A percentile compares a stretch with the other conserved stretches of the same genome.
Conservation (phyloP, 2,797 vertebrate species). For the Leptodactylus fallax region DNA sequence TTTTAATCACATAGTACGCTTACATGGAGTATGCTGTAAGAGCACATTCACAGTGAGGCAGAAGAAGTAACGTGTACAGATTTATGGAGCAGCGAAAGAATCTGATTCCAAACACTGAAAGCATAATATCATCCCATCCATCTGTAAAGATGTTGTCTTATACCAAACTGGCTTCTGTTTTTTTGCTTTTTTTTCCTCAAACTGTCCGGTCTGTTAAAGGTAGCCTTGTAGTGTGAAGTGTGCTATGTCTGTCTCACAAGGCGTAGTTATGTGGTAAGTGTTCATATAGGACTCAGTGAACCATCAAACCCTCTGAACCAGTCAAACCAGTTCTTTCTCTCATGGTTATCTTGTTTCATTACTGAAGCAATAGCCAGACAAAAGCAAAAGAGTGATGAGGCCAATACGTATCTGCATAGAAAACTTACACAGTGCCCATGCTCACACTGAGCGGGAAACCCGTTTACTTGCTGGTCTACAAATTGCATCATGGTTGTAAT, state of each 20-base stretch:
- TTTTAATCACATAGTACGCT: too few species aligned
- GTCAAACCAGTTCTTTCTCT: constrained; percentile 46
- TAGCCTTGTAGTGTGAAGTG: neutral
- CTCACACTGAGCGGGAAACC: neutral
- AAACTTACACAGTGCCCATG: neutral
- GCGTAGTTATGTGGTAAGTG: constrained; percentile 20
- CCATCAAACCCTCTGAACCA: constrained; percentile 35
- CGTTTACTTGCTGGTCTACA: constrained; percentile 58
- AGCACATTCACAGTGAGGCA: too few species aligned
- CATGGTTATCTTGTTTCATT: constrained; percentile 27
- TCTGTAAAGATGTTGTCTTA: constrained; percentile 10
- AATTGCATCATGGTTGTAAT: constrained; percentile 4
- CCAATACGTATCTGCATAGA: neutral
- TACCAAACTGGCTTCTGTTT: neutral
- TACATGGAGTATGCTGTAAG: too few species aligned
- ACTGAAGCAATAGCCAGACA: constrained; percentile 10
- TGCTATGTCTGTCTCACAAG: constrained; percentile 3
- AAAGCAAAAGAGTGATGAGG: constrained; percentile 4
- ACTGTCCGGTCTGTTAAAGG: neutral
- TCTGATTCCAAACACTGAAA: neutral
- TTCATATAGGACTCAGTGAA: constrained; percentile 42
- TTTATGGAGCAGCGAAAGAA: neutral
- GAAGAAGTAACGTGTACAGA: too few species aligned
- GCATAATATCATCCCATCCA: constrained; percentile 1
- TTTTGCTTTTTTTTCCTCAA: neutral